phyloP scores from a whole-genome alignment of 1,140 invertebrate genomes.

The Zaprionus africanus region DNA sequence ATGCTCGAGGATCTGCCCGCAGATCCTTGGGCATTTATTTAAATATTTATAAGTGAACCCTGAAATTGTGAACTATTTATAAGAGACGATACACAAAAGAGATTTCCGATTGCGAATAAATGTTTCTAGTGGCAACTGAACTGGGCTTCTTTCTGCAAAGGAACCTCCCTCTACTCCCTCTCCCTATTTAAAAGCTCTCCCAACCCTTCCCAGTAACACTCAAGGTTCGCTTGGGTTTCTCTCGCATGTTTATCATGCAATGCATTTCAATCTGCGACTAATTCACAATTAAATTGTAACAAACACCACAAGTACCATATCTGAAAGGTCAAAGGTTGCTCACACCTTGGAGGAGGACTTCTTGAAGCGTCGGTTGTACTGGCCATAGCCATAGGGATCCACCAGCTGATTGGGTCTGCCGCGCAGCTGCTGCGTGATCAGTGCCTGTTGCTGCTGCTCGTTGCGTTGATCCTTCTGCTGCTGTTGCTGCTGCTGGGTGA shows the following conservation, averaged over 20 bases:
- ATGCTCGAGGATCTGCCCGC: conserved; percentile 42
- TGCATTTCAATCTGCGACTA: conserved; percentile 72
- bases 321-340: conserved; percentile 15
- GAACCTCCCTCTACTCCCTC: background rate
- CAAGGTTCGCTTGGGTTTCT: conserved; percentile 44
- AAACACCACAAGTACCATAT: conserved; percentile 1
- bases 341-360: conserved; percentile 65
- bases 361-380: conserved; percentile 79
- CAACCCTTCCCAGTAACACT: background rate
- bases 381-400: conserved; percentile 75
- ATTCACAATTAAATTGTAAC: conserved; percentile 34
- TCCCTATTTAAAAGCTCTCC: background rate
- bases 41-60: conserved; percentile 32
- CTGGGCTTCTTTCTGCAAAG: background rate
- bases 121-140: conserved; percentile 27
- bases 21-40: background rate
- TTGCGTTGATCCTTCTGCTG: conserved; percentile 67
- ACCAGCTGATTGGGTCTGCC: conserved; percentile 76
- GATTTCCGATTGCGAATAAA: conserved; percentile 27
- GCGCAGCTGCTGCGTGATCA: conserved; percentile 73
- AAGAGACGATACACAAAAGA: conserved; percentile 17
- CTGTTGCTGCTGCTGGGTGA: conserved; percentile 56
- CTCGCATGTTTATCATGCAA: conserved; percentile 81
- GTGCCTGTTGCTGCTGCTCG: conserved; percentile 74
- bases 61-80: conserved; percentile 39